phyloP scores from a whole-genome alignment of 2,797 vertebrate genomes.

The Pangasius larnaudii region DNA sequence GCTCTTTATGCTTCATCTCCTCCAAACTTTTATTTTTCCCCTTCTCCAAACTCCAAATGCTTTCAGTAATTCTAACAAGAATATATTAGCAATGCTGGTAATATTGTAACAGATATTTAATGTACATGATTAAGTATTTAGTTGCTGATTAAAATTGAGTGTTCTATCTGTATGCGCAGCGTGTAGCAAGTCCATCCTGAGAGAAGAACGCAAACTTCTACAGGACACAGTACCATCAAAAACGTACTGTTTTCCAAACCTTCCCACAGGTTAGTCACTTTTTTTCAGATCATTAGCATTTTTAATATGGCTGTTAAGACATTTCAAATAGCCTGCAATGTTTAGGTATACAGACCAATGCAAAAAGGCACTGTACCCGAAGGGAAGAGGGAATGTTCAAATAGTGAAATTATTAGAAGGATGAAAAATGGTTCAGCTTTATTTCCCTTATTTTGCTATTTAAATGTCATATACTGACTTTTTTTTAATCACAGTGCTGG shows the following conservation, averaged over 20 bases:
- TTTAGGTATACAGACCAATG: neutral
- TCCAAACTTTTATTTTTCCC: neutral
- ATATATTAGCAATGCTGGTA: neutral
- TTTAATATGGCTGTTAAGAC: neutral
- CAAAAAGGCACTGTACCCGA: neutral
- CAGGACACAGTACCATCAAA: neutral
- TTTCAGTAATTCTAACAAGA: neutral
- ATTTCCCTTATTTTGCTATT: neutral
- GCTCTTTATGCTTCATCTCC: neutral
- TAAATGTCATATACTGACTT: neutral
- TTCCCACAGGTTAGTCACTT: conserved; percentile 25
- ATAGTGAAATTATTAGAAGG: neutral
- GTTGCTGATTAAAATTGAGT: neutral
- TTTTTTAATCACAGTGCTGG: conserved; percentile 21
- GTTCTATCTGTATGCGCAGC: conserved; percentile 10
- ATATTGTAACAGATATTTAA: neutral
- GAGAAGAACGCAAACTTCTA: neutral
- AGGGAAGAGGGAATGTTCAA: neutral
- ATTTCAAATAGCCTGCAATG: neutral
- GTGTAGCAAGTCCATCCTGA: neutral
- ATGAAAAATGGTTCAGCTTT: neutral
- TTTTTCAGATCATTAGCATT: neutral
- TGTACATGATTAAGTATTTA: neutral
- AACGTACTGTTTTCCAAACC: conserved; percentile 8
- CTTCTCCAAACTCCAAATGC: neutral